Conservation (phyloP, 2,113 vertebrate genomes). For the Leucoraja erinaceus region DNA sequence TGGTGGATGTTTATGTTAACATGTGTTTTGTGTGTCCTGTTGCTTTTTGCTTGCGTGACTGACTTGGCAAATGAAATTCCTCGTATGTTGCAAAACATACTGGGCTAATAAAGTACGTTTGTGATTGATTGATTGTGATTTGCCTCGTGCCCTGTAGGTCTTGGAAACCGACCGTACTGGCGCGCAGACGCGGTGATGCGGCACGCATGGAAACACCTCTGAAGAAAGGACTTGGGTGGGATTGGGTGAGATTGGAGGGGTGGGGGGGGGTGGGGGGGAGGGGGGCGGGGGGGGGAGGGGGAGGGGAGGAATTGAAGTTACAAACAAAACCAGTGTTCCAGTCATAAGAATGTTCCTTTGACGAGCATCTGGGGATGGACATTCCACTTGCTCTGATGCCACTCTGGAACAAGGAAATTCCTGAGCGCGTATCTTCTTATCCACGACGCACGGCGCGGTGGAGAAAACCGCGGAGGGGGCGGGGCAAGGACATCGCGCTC, state of each 20-base stretch:
- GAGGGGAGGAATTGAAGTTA: neutral
- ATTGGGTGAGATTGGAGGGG: neutral
- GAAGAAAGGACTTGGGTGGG: constrained; percentile 3
- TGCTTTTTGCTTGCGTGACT: too few species aligned
- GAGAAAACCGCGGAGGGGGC: neutral
- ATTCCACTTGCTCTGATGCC: neutral
- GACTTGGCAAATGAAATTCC: too few species aligned
- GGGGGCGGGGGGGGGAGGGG: neutral
- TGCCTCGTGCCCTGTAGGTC: constrained; percentile 60
- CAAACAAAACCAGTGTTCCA: neutral
- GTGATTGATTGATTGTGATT: neutral
- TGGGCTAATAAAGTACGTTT: too few species aligned
- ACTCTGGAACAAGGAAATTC: neutral
- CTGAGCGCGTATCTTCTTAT: neutral
- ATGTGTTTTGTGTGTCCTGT: too few species aligned
- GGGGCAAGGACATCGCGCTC: neutral
- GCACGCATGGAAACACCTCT: constrained; percentile 58
- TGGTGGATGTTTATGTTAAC: too few species aligned
- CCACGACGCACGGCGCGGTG: neutral
- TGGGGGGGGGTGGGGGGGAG: neutral
- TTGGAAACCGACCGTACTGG: constrained; percentile 71
- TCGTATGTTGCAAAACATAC: too few species aligned
- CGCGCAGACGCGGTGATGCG: constrained; percentile 68
- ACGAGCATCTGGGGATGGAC: neutral
- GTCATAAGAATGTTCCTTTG: neutral